phyloP scores from a whole-genome alignment of 1,140 invertebrate genomes.

The Psix sp. region DNA sequence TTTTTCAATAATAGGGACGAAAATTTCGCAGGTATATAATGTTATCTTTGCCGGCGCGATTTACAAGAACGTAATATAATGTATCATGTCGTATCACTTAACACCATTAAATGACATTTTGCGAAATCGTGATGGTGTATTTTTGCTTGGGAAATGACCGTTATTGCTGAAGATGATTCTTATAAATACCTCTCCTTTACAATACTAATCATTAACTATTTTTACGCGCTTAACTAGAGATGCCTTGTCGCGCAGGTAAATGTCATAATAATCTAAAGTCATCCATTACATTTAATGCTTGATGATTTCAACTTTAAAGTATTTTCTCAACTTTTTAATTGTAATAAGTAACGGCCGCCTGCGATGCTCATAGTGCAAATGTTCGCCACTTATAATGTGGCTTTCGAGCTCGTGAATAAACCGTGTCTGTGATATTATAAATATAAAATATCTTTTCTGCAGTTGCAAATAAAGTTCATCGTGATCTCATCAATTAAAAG shows the following conservation, averaged over 20 bases:
- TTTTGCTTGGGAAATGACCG: conserved; percentile 32
- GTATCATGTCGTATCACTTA: no score
- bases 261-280: conserved; percentile 43
- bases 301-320: no score
- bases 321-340: conserved; percentile 1
- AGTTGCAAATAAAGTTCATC: conserved; percentile 58
- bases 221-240: conserved; percentile 36
- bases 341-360: conserved; percentile 14
- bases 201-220: conserved; percentile 51
- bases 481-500: conserved; percentile 51
- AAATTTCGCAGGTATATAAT: no score
- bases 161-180: conserved; percentile 3
- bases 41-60: no score
- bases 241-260: conserved; percentile 44
- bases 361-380: no score
- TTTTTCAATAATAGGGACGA: no score
- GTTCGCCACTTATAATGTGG: no score
- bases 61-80: no score
- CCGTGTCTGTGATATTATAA: conserved; percentile 34
- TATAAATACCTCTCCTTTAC: conserved; percentile 29
- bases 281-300: no score
- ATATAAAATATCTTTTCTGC: conserved; percentile 30
- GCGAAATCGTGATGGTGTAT: conserved; percentile 29
- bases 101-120: no score
- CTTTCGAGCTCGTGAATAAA: no score